phyloP scores from a whole-genome alignment of 2,113 vertebrate species.

The Psophia crepitans region DNA sequence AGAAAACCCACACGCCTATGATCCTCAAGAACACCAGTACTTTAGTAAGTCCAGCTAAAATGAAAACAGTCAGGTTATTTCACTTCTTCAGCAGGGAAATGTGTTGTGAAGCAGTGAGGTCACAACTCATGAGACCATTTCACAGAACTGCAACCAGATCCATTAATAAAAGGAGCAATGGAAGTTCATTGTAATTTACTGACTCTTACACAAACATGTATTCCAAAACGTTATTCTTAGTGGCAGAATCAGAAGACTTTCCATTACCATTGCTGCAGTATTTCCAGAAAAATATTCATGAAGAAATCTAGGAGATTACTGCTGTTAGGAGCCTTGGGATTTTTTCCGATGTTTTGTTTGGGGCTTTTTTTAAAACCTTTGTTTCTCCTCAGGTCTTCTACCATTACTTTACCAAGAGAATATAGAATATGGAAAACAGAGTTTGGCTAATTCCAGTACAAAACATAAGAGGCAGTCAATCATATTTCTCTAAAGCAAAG shows the following conservation, averaged over 20 bases:
- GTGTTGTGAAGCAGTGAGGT: background rate
- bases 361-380: background rate
- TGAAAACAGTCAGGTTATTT: background rate
- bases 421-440: background rate
- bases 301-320: background rate
- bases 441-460: background rate
- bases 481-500: background rate
- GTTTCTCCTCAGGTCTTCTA: background rate
- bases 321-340: background rate
- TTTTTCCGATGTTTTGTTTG: background rate
- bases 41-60: background rate
- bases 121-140: background rate
- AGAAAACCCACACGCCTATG: background rate
- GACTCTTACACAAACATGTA: background rate
- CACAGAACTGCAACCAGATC: background rate
- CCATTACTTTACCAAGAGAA: background rate
- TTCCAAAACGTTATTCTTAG: background rate
- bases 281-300: background rate
- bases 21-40: background rate
- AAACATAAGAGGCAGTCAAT: background rate
- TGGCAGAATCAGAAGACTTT: background rate
- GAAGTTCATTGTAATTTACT: background rate
- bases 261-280: background rate
- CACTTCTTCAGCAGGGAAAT: background rate
- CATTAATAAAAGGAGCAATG: background rate